A percentile compares a stretch with the other conserved stretches of the same genome.
Conservation (phyloP, 2,113 vertebrate species). For the Nansenia antarctica region DNA sequence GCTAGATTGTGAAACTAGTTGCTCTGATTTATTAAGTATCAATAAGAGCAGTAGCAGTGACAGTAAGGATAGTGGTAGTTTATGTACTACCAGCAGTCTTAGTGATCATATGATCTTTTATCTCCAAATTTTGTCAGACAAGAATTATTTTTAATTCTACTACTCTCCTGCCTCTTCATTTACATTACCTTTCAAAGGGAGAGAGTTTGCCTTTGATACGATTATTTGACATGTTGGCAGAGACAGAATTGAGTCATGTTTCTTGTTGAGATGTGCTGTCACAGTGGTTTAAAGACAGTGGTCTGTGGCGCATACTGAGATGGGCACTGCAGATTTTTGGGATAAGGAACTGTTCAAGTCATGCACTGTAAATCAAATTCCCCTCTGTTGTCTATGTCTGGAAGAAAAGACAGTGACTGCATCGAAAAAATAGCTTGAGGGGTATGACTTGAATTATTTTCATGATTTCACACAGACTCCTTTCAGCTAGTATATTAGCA, state of each 20-base stretch:
- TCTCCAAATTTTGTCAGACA: background rate
- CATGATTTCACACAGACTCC: slow-evolving; percentile 36
- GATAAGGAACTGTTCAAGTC: slow-evolving; percentile 18
- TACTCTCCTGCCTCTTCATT: slow-evolving; percentile 15
- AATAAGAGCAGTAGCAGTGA: background rate
- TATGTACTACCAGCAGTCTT: background rate
- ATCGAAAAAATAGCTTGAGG: slow-evolving; percentile 34
- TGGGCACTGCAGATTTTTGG: slow-evolving; percentile 16
- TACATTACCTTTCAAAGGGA: slow-evolving; percentile 20
- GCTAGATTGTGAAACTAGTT: background rate
- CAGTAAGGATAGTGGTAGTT: background rate
- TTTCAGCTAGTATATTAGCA: slow-evolving; percentile 26
- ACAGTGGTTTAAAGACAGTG: slow-evolving; percentile 24
- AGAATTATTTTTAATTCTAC: background rate
- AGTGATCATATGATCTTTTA: background rate
- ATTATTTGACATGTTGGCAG: slow-evolving; percentile 33
- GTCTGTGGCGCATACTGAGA: slow-evolving; percentile 8
- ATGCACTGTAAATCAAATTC: slow-evolving; percentile 4
- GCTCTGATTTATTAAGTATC: background rate
- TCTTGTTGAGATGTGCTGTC: slow-evolving; percentile 33
- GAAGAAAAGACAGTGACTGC: slow-evolving; percentile 24
- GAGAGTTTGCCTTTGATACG: slow-evolving; percentile 28
- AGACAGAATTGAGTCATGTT: slow-evolving; percentile 23
- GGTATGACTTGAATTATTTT: slow-evolving; percentile 41
- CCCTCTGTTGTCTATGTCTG: slow-evolving; percentile 1